Base-by-base conservation (phyloP, 2,888 invertebrate genomes). In the Octonoba sinensis region DNA sequence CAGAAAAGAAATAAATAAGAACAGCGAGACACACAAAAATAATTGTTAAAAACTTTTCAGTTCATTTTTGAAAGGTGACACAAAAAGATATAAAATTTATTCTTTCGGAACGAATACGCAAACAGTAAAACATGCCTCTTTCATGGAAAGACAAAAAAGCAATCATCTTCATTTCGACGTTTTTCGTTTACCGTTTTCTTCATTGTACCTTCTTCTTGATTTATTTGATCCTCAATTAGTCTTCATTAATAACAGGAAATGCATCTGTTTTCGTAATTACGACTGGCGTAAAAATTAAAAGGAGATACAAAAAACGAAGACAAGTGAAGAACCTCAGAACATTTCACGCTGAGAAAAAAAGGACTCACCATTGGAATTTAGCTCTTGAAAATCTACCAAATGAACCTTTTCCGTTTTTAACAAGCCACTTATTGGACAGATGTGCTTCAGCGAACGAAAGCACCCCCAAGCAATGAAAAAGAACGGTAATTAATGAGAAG, bases 251-350 rank as follows among this genome's bases (percentile, higher is more conserved):
- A 81, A 81, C 67, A 81, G 79, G 79, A 81, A 81, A 81, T 73
- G 79, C 79, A 81, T 81, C 79, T 81, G 79, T 81, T 81, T 81
- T 81, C 60, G 79, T 81, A 81, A 81, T 81, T 81, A 81, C 79
- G 66, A 73, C 72, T 79, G 59, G 65, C 59, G 59, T 62, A 81
- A 60, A 81, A 81, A 73, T 72, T 60, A 60, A 65, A 74, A 77
- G 49, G 47, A 49, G 49, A 11, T 20, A 49, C 20, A 60, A 54
- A 71, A 65, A 54, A 1, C 2, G 36, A 44, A 64, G 60, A 69
- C 49, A 24, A 20, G 46, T 18, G 60, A 51, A 51, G n/a, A 66
- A 59, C 18, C 22, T 15, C 12, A 36, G 46, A 46, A 57, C 56
- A 66, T 27, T 51, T 57, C 56, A 20, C n/a, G 46, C 47, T 46